A percentile compares a stretch with the other conserved stretches of the same genome.
Evolutionary conservation across 2,113 vertebrate species (phyloP).

Genomic region (Rynchops niger): DNA sequence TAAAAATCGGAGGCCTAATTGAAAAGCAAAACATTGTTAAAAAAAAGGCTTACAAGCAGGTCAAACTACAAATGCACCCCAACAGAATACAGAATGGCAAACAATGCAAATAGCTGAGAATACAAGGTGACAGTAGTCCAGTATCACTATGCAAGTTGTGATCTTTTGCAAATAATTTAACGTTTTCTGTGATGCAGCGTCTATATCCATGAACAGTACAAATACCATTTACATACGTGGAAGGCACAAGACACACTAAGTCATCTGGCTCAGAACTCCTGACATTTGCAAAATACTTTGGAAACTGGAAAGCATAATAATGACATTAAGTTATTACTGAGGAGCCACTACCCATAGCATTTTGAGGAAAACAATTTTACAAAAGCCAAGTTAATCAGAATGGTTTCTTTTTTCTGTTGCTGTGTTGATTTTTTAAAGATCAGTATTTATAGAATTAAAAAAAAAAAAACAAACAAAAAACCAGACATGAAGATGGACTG

Average conservation of each 20-base stretch:
- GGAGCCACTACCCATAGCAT: neutral
- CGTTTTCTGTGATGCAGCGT: neutral
- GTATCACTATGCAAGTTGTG: neutral
- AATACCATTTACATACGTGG: neutral
- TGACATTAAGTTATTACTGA: neutral
- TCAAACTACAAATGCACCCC: neutral
- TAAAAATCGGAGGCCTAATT: constrained; percentile 87
- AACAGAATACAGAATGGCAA: neutral
- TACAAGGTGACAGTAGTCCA: neutral
- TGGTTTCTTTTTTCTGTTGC: neutral
- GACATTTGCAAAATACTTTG: neutral
- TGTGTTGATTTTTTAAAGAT: neutral
- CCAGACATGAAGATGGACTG: neutral
- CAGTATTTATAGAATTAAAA: neutral
- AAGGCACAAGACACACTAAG: neutral
- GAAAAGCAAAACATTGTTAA: constrained; percentile 12
- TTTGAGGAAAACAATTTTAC: neutral
- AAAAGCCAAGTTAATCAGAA: neutral
- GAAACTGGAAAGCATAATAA: neutral
- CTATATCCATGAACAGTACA: neutral
- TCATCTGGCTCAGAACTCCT: neutral
- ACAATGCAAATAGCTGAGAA: neutral
- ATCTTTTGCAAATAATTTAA: neutral
- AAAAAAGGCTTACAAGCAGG: neutral
- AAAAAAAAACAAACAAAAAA: accelerated